Conservation (phyloP, 2,797 vertebrate genomes). For the Falco naumanni region DNA sequence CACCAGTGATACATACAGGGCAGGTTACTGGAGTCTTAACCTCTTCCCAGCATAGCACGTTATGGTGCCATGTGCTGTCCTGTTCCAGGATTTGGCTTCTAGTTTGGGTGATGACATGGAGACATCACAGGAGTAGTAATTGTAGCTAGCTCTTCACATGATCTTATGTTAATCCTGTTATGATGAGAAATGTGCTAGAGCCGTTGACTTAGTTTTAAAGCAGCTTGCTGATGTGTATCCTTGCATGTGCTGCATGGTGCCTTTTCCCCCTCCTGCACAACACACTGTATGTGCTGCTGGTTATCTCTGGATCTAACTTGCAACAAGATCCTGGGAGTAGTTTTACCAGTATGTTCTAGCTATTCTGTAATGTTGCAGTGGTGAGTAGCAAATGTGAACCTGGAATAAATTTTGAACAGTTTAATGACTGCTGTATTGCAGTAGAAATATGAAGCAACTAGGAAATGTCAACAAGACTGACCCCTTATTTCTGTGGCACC, state of each 20-base stretch:
- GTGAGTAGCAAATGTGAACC: not conserved
- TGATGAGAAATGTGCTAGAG: not conserved
- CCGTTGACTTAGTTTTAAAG: not conserved
- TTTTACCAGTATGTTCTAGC: not conserved
- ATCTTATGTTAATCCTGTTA: not conserved
- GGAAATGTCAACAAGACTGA: not conserved
- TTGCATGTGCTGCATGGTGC: not conserved
- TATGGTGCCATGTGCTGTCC: fast-evolving
- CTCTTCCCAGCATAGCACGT: not conserved
- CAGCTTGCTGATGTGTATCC: not conserved
- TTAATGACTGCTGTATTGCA: not conserved
- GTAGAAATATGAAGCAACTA: not conserved
- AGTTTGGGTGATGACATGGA: not conserved
- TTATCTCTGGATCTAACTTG: not conserved
- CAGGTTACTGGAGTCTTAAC: not conserved
- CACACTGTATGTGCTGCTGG: not conserved
- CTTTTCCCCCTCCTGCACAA: not conserved
- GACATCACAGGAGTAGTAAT: not conserved
- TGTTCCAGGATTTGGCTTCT: not conserved
- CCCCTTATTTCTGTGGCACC: not conserved
- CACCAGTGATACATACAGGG: not conserved
- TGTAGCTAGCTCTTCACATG: not conserved
- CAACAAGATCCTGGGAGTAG: not conserved
- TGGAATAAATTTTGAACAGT: not conserved
- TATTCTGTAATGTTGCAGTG: not conserved